Conservation (phyloP, 2,113 vertebrate genomes). For the Nansenia antarctica region DNA sequence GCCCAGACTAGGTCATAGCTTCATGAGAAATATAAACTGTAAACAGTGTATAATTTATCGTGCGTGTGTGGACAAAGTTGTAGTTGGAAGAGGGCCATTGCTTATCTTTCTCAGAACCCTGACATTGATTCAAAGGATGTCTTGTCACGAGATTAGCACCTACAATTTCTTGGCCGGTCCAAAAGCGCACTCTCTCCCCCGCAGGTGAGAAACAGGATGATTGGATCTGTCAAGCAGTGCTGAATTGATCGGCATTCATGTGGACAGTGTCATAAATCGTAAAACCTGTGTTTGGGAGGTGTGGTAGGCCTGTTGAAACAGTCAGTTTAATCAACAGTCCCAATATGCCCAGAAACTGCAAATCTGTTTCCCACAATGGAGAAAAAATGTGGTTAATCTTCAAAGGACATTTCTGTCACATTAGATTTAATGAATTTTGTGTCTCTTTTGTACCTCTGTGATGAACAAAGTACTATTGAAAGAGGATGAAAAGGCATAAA, state of each 20-base stretch:
- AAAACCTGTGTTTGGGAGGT: not conserved
- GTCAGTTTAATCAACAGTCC: not conserved
- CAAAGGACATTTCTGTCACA: not conserved
- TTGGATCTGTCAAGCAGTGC: constrained; percentile 12
- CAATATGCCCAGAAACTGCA: not conserved
- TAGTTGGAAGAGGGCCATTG: constrained; percentile 16
- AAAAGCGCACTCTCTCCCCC: not conserved
- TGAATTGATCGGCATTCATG: constrained; percentile 8
- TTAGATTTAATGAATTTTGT: not conserved
- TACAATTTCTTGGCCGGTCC: constrained; percentile 17
- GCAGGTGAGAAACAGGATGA: not conserved
- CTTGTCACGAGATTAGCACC: constrained; percentile 9
- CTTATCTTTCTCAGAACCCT: constrained; percentile 11
- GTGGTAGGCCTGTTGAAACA: not conserved
- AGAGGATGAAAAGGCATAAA: not conserved
- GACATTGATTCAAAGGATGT: constrained; percentile 25
- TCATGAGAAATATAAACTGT: not conserved
- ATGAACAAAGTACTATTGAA: not conserved
- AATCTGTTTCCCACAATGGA: not conserved
- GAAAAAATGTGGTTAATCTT: not conserved
- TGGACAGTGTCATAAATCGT: not conserved
- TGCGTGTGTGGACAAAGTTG: constrained; percentile 15
- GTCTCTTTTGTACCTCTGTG: not conserved
- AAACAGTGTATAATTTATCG: constrained; percentile 11
- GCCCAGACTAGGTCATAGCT: constrained; percentile 11